phyloP scores from a whole-genome alignment of 2,797 vertebrate species.

The Liasis olivaceus region DNA sequence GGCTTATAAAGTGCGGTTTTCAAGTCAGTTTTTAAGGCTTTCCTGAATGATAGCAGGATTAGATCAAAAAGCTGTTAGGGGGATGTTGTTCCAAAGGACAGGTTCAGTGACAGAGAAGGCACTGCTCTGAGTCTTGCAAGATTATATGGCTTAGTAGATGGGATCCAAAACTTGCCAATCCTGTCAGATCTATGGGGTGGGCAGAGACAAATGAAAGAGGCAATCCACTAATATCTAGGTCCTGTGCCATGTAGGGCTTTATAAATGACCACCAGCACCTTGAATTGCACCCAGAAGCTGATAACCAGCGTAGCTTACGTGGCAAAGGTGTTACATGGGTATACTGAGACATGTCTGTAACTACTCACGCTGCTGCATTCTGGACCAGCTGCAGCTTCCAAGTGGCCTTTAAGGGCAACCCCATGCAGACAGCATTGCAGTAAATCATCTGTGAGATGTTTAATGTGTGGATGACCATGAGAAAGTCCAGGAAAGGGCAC shows the following conservation, averaged over 20 bases:
- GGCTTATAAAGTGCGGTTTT: no score
- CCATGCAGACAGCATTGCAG: not conserved
- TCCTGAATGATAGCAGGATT: no score
- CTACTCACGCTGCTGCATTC: not conserved
- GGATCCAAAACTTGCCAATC: not conserved
- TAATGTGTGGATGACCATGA: not conserved
- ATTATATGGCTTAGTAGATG: not conserved
- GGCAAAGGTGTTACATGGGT: not conserved
- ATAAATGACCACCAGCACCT: not conserved
- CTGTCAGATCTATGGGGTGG: not conserved
- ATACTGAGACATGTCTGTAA: not conserved
- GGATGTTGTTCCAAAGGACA: not conserved
- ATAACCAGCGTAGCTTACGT: not conserved
- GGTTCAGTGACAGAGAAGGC: not conserved
- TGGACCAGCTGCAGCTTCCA: not conserved
- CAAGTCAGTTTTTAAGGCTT: no score
- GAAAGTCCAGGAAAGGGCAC: not conserved
- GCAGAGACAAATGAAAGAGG: not conserved
- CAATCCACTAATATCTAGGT: not conserved
- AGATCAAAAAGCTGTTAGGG: no score
- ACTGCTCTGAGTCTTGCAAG: not conserved
- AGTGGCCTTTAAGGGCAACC: not conserved
- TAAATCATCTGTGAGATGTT: not conserved
- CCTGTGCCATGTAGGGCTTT: not conserved
- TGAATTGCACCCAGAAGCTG: not conserved